phyloP scores from a whole-genome alignment of 2,888 invertebrate genomes.

The Tenthredo notha region DNA sequence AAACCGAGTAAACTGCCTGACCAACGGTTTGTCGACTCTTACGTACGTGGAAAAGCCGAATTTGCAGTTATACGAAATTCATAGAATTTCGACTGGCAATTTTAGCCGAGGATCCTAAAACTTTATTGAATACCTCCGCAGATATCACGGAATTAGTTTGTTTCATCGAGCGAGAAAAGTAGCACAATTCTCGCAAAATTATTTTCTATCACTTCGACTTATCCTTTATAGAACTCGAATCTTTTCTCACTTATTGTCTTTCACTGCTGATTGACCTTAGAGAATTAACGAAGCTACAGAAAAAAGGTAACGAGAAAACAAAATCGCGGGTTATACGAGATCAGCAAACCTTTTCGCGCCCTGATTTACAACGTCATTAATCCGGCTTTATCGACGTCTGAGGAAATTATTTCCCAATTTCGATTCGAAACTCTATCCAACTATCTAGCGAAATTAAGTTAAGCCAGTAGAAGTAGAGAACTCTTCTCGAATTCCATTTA shows the following conservation, averaged over 20 bases:
- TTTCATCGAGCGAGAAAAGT: not conserved
- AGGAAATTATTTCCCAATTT: slow-evolving; percentile 47
- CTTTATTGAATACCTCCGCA: not conserved
- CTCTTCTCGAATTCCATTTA: not conserved
- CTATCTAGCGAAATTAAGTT: slow-evolving; percentile 39
- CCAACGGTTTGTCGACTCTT: slow-evolving; percentile 18
- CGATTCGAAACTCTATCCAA: slow-evolving; percentile 41
- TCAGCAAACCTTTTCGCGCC: not conserved
- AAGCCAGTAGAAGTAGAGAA: not conserved
- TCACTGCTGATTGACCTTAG: not conserved
- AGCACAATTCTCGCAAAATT: not conserved
- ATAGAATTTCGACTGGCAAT: not conserved
- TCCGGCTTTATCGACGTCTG: slow-evolving; percentile 30
- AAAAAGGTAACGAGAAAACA: not conserved
- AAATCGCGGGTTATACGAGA: not conserved
- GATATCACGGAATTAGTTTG: slow-evolving; percentile 3
- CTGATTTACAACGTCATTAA: slow-evolving; percentile 13
- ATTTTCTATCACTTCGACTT: not conserved
- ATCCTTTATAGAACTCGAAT: not conserved
- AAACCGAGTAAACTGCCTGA: slow-evolving; percentile 22
- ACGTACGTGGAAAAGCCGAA: not conserved
- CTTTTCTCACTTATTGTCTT: not conserved
- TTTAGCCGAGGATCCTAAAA: not conserved
- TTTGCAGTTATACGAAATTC: not conserved
- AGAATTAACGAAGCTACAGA: not conserved